phyloP scores from a whole-genome alignment of 2,113 vertebrate genomes.

The Sinosuthora webbiana region DNA sequence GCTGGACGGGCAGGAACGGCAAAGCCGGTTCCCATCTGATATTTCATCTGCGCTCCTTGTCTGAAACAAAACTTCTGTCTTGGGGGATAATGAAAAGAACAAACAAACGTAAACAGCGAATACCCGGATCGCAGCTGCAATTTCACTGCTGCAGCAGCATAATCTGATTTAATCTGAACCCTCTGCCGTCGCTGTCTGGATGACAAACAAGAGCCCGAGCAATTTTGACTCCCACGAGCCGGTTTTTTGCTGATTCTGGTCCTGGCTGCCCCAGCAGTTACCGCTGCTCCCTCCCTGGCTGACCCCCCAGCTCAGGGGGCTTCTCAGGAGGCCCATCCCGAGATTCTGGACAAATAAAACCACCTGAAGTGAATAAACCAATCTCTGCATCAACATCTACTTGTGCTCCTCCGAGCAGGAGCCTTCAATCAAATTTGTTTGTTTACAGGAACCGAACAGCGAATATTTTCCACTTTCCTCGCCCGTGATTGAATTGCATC shows the following conservation, averaged over 20 bases:
- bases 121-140: conserved; percentile 9
- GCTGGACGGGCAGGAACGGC: not conserved
- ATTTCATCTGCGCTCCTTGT: not conserved
- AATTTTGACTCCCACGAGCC: not conserved
- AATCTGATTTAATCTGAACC: not conserved
- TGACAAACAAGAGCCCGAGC: not conserved
- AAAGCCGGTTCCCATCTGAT: not conserved
- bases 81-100: not conserved
- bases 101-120: not conserved
- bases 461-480: not conserved
- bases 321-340: not conserved
- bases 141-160: not conserved
- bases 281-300: not conserved
- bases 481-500: not conserved
- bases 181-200: not conserved
- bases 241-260: not conserved
- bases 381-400: not conserved
- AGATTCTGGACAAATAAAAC: not conserved
- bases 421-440: not conserved
- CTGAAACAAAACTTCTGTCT: not conserved
- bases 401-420: not conserved
- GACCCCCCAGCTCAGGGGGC: rapidly evolving
- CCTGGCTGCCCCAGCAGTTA: not conserved
- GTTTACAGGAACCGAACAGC: not conserved
- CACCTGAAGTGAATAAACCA: not conserved